Percentiles rank a stretch among this genome's conserved stretches.
Evolutionary conservation across 2,113 vertebrate species (phyloP).

Genomic region (Columbina picui): DNA sequence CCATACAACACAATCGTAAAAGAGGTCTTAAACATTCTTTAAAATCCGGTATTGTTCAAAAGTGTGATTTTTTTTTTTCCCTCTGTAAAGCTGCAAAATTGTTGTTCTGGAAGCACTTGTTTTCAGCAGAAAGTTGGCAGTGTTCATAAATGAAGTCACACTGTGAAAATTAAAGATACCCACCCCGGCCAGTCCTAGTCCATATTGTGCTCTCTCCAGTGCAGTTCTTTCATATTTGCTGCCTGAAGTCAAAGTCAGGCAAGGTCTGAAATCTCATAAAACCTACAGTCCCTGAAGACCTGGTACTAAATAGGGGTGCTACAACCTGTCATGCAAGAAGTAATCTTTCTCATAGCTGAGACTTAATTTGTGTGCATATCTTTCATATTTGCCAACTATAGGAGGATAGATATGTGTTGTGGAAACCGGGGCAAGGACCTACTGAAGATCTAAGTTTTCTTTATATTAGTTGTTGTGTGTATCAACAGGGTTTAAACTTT

Average conservation of each 20-base stretch:
- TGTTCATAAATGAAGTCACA: neutral
- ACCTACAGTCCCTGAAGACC: neutral
- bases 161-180: neutral
- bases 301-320: neutral
- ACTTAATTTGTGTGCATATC: neutral
- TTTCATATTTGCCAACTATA: neutral
- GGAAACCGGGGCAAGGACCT: neutral
- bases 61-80: neutral
- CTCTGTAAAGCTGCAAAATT: neutral
- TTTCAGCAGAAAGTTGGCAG: slow-evolving; percentile 48
- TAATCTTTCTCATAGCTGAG: neutral
- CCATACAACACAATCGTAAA: neutral
- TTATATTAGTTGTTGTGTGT: neutral
- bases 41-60: neutral
- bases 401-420: neutral
- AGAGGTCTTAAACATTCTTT: neutral
- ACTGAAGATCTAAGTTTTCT: neutral
- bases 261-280: neutral
- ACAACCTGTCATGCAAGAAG: neutral
- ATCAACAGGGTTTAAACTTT: neutral
- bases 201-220: neutral
- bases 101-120: slow-evolving; percentile 12
- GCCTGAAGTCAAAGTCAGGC: neutral
- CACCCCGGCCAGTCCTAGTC: neutral
- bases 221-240: neutral